Conservation (phyloP, 1,140 invertebrate genomes). For the Eurosta solidaginis region DNA sequence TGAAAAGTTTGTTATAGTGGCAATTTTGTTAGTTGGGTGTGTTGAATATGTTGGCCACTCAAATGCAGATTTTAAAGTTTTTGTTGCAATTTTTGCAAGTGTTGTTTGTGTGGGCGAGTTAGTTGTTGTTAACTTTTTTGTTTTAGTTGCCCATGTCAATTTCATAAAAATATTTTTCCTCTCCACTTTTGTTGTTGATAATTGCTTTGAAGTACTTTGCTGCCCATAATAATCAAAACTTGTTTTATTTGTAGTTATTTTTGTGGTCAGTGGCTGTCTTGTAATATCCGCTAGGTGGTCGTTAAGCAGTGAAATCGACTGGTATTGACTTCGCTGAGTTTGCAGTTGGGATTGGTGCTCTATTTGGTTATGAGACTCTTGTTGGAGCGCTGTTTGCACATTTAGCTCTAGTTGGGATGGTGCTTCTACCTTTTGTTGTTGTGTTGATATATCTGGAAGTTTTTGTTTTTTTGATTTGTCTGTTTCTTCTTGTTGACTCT, state of each 20-base stretch:
- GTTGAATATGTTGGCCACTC: neutral
- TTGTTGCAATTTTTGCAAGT: constrained; percentile 28
- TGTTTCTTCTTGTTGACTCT: neutral
- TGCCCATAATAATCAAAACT: neutral
- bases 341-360: neutral
- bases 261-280: neutral
- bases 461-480: no score
- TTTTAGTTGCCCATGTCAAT: neutral
- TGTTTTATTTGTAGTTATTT: neutral
- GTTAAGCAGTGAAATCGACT: neutral
- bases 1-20: neutral
- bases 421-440: no score
- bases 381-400: no score
- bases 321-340: neutral
- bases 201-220: no score
- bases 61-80: neutral
- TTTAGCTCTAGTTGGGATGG: no score
- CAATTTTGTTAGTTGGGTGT: neutral
- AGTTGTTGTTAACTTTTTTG: constrained; percentile 27
- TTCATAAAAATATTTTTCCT: neutral
- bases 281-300: neutral
- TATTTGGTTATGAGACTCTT: neutral
- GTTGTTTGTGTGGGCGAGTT: neutral
- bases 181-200: neutral
- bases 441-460: no score